A percentile compares a stretch with the other conserved stretches of the same genome.
Evolutionary conservation across 2,797 vertebrate genomes (phyloP).

Genomic region (Sebastes aleutianus): DNA sequence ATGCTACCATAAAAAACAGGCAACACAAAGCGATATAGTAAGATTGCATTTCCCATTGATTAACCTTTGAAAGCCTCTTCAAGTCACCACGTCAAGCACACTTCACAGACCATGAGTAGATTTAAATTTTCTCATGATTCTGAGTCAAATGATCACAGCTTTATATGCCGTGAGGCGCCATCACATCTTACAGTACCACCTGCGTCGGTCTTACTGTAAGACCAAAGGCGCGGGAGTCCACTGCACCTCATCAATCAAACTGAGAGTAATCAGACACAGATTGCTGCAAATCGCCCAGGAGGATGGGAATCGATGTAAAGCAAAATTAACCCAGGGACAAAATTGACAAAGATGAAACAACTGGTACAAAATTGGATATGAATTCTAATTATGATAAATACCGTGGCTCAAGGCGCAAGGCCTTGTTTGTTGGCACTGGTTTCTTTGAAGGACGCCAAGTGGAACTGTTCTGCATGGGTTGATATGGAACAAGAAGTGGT

Average conservation of each 20-base stretch:
- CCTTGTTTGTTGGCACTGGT: slow-evolving; percentile 41
- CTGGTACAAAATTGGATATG: slow-evolving; percentile 59
- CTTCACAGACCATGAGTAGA: neutral
- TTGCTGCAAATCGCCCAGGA: slow-evolving; percentile 71
- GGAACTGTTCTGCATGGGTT: slow-evolving; percentile 40
- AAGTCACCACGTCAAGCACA: slow-evolving; percentile 16
- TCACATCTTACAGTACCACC: neutral
- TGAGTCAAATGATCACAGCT: neutral
- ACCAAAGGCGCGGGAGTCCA: slow-evolving; percentile 31
- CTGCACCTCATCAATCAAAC: slow-evolving; percentile 68
- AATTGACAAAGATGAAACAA: slow-evolving; percentile 74
- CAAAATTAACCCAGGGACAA: slow-evolving; percentile 67
- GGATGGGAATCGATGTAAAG: slow-evolving; percentile 71
- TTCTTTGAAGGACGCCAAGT: slow-evolving; percentile 42
- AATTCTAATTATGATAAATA: slow-evolving; percentile 70
- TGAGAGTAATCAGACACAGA: slow-evolving; percentile 64
- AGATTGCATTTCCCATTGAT: slow-evolving; percentile 43
- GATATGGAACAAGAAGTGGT: slow-evolving; percentile 5
- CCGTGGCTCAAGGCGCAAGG: slow-evolving; percentile 9
- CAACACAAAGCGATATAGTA: slow-evolving; percentile 30
- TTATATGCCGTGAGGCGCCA: neutral
- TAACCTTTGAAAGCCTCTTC: slow-evolving; percentile 31
- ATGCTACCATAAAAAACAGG: slow-evolving; percentile 36
- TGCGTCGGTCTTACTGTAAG: slow-evolving; percentile 1
- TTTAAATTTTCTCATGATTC: neutral